Conservation (phyloP, 2,113 vertebrate species). For the Erythrocercus mccallii region DNA sequence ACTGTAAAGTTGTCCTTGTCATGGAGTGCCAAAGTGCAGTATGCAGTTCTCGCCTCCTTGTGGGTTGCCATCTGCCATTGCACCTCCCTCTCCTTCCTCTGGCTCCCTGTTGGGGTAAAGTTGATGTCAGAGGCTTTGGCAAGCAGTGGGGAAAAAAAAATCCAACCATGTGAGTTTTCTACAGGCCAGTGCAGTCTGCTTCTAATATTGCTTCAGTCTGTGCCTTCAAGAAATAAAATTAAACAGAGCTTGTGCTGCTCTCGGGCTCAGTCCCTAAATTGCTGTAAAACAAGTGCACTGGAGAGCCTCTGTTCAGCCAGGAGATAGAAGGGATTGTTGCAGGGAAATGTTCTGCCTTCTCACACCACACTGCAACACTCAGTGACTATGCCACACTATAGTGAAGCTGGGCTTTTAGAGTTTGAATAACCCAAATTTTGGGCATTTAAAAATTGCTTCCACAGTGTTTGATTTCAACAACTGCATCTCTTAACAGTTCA, state of each 20-base stretch:
- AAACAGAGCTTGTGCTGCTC: background rate
- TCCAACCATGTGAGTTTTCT: background rate
- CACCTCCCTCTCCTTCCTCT: conserved; percentile 21
- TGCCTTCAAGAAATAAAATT: background rate
- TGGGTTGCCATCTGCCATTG: conserved; percentile 52
- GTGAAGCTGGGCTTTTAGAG: background rate
- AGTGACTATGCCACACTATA: background rate
- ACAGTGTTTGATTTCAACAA: background rate
- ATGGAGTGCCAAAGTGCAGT: conserved; percentile 33
- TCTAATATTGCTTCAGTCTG: background rate
- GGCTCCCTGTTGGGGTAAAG: conserved; percentile 19
- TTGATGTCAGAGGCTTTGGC: background rate
- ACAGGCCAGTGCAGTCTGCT: background rate
- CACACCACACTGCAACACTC: background rate
- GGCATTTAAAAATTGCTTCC: background rate
- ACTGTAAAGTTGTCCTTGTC: conserved; percentile 36
- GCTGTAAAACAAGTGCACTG: background rate
- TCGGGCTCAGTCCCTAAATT: fast-evolving
- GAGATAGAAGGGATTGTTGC: background rate
- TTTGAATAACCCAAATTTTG: background rate
- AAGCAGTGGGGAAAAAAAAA: background rate
- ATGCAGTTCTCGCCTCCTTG: conserved; percentile 30
- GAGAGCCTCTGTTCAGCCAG: background rate
- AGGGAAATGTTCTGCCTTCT: background rate
- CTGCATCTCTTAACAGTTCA: background rate